These are phyloP conservation scores for Myrmecobius fasciatus DNA, from an alignment of 2,113 vertebrate species.

Conservation along the genomic window DNA sequence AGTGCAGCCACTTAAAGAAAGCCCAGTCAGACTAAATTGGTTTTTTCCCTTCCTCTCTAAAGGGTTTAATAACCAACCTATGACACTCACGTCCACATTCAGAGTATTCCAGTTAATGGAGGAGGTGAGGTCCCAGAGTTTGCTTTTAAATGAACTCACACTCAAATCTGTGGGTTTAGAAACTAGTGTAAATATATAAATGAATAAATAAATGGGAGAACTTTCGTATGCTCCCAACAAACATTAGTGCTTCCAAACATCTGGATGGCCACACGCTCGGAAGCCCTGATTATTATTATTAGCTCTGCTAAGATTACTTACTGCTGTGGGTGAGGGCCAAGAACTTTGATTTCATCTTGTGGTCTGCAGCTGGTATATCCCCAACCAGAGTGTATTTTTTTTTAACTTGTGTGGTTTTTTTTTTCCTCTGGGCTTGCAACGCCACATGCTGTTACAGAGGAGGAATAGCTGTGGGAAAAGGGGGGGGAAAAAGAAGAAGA, in stretches of 20 bases:
- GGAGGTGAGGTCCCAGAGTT: accelerated
- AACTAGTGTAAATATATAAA: not conserved
- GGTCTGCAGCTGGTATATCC: constrained; percentile 70
- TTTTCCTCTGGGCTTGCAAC: constrained; percentile 90
- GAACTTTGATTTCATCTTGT: not conserved
- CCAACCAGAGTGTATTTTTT: constrained; percentile 14
- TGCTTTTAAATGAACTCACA: not conserved
- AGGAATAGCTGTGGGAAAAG: constrained; percentile 68
- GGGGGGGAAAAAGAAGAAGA: not conserved
- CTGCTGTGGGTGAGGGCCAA: not conserved
- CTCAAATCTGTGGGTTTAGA: not conserved
- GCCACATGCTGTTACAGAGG: constrained; percentile 88
- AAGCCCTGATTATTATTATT: constrained; percentile 20
- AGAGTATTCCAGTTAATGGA: not conserved
- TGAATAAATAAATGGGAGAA: constrained; percentile 3
- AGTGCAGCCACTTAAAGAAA: not conserved
- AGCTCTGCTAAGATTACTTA: constrained; percentile 32
- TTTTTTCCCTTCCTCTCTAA: not conserved
- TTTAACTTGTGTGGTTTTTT: not conserved
- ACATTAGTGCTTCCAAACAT: constrained; percentile 59
- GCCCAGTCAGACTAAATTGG: not conserved
- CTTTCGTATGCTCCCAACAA: constrained; percentile 49
- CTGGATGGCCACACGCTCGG: constrained; percentile 71
- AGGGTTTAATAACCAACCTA: not conserved
- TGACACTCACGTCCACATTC: not conserved